phyloP scores from a whole-genome alignment of 2,113 vertebrate species.

The Tachycineta bicolor region DNA sequence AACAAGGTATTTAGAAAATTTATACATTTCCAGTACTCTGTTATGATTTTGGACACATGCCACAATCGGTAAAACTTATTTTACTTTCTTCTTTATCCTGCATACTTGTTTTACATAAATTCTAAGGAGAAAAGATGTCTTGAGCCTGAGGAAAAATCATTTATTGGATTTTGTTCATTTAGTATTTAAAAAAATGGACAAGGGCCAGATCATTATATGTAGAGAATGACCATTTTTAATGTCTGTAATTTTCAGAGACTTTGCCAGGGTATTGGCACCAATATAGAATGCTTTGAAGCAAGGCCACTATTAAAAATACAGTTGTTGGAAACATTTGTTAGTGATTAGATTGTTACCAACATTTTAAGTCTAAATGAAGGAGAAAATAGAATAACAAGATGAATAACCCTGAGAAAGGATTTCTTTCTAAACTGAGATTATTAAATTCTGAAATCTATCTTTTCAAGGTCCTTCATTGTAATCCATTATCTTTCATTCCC shows the following conservation, averaged over 20 bases:
- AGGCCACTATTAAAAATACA: background rate
- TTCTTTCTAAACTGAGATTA: background rate
- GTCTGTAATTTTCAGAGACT: background rate
- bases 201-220: background rate
- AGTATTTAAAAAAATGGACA: background rate
- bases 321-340: background rate
- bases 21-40: background rate
- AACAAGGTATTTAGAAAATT: background rate
- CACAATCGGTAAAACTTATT: background rate
- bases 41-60: background rate
- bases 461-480: slow-evolving; percentile 50
- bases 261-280: background rate
- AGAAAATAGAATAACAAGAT: background rate
- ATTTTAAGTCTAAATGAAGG: background rate
- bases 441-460: slow-evolving; percentile 11
- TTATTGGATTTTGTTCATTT: background rate
- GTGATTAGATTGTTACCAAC: background rate
- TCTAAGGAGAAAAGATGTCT: background rate
- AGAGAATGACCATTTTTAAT: background rate
- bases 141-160: background rate
- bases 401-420: background rate
- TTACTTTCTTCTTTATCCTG: background rate
- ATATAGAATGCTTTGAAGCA: background rate
- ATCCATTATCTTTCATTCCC: slow-evolving; percentile 46
- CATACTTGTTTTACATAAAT: background rate